These are phyloP conservation scores for Hydractinia symbiolongicarpus DNA, from an alignment of 30 jellyfish, hydroid and myxozoan species.

Conservation along the genomic window DNA sequence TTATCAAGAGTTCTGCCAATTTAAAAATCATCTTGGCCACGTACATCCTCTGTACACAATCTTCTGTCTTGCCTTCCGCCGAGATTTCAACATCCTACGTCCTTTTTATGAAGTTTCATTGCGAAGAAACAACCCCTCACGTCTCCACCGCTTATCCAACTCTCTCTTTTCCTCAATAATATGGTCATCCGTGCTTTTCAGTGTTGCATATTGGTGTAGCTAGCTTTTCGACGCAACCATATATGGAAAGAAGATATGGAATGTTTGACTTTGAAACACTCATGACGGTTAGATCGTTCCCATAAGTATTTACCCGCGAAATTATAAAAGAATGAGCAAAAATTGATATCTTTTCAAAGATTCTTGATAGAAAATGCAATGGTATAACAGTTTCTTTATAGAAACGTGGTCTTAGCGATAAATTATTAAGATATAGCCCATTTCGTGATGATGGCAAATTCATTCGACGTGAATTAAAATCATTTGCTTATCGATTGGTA, in stretches of 20 bases:
- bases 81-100: background rate
- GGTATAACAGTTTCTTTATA: background rate
- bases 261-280: background rate
- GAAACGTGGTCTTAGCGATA: slow-evolving; percentile 22
- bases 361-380: background rate
- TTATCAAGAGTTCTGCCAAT: background rate
- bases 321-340: background rate
- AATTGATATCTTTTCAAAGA: background rate
- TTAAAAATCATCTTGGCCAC: background rate
- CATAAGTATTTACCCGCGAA: background rate
- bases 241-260: background rate
- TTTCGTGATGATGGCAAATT: slow-evolving; percentile 72
- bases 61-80: background rate
- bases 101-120: background rate
- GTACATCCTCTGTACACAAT: background rate
- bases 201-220: background rate
- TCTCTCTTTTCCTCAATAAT: background rate
- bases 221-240: background rate
- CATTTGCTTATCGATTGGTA: slow-evolving; percentile 41
- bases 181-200: background rate
- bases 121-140: background rate
- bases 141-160: background rate
- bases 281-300: background rate
- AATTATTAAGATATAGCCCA: slow-evolving; percentile 31
- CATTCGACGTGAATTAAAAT: slow-evolving; percentile 18